Conservation (phyloP, 2,113 vertebrate genomes). For the Anas platyrhynchos region DNA sequence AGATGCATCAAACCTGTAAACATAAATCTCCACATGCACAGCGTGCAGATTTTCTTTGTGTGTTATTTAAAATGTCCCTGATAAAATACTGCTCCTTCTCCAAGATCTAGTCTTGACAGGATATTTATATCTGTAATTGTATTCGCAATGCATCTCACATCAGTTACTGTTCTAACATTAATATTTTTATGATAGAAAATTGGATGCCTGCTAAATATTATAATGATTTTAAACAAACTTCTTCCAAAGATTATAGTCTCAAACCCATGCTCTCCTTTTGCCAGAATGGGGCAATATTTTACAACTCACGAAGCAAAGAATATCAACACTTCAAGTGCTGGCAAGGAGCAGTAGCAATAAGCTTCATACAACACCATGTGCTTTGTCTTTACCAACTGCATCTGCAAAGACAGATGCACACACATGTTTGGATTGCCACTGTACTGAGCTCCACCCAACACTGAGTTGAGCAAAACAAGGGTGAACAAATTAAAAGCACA, state of each 20-base stretch:
- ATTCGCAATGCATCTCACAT: not conserved
- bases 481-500: not conserved
- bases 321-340: not conserved
- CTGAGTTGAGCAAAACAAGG: not conserved
- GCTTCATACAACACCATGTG: not conserved
- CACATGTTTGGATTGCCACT: fast-evolving
- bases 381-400: not conserved
- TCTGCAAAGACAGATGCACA: not conserved
- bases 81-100: not conserved
- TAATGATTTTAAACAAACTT: not conserved
- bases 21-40: not conserved
- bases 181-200: not conserved
- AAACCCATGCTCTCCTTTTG: not conserved
- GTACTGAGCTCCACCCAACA: not conserved
- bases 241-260: not conserved
- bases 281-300: not conserved
- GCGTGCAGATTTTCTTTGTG: not conserved
- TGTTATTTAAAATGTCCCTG: not conserved
- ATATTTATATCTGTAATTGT: not conserved
- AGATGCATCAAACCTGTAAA: not conserved
- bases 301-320: not conserved
- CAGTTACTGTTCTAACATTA: not conserved
- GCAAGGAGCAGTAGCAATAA: not conserved
- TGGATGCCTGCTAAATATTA: not conserved
- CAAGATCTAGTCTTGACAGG: not conserved